Conservation (phyloP, 2,113 vertebrate genomes). For the Tapirus terrestris region DNA sequence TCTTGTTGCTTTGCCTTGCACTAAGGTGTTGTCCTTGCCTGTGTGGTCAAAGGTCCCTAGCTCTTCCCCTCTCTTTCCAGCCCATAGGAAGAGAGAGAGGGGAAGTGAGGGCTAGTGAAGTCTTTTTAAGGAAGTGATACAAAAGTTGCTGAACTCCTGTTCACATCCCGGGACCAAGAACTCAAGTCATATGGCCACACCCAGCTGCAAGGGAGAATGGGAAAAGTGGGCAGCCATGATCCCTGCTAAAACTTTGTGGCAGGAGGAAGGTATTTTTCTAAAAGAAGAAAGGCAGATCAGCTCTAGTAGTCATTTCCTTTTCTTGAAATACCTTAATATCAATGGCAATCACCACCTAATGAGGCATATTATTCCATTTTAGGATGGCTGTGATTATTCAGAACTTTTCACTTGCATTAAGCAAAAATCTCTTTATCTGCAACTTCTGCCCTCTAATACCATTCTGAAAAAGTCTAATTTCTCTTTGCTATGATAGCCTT, state of each 20-base stretch:
- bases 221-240: accelerated
- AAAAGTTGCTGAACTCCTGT: not conserved
- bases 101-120: not conserved
- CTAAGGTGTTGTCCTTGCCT: accelerated
- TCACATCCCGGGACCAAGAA: not conserved
- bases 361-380: not conserved
- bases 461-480: not conserved
- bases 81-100: not conserved
- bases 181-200: not conserved
- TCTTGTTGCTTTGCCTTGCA: not conserved
- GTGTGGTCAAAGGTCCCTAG: not conserved
- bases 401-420: not conserved
- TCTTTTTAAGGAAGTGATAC: not conserved
- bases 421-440: not conserved
- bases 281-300: not conserved
- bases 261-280: not conserved
- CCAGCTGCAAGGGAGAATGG: not conserved
- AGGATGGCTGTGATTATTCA: not conserved
- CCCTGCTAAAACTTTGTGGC: not conserved
- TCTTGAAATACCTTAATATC: not conserved
- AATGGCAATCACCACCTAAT: not conserved
- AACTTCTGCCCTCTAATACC: not conserved
- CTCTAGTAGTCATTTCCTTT: not conserved
- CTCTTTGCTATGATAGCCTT: not conserved
- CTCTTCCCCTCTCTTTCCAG: not conserved